phyloP scores from a whole-genome alignment of 2,113 vertebrate species.

The Clarias batrachus region DNA sequence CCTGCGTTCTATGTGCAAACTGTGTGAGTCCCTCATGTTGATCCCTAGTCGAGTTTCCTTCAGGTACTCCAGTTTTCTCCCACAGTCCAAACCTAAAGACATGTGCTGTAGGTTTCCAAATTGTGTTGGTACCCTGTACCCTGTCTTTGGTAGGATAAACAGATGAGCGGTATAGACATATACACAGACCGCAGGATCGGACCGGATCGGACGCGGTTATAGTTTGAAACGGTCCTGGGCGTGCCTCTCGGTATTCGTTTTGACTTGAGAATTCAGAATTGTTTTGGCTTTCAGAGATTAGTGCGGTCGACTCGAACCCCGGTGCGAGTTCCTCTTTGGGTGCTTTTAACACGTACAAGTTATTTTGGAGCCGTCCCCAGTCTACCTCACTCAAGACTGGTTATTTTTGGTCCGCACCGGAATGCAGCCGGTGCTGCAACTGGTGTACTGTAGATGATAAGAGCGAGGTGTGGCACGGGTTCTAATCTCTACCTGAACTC shows the following conservation, averaged over 20 bases:
- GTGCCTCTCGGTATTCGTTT: not conserved
- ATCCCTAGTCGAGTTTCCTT: too few species aligned
- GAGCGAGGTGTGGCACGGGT: not conserved
- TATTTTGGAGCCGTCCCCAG: not conserved
- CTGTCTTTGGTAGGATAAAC: too few species aligned
- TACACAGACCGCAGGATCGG: too few species aligned
- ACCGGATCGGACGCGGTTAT: not conserved
- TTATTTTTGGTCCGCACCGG: not conserved
- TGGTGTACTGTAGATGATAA: not conserved
- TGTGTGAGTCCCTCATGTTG: too few species aligned
- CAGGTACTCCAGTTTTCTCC: too few species aligned
- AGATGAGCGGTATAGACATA: too few species aligned
- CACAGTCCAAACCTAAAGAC: too few species aligned
- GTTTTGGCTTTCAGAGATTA: not conserved
- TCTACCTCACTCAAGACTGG: not conserved
- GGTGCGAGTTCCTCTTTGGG: not conserved
- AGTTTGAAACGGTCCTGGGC: not conserved
- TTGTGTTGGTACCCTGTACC: too few species aligned
- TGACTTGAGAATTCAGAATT: not conserved
- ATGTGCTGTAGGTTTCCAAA: too few species aligned
- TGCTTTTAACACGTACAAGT: not conserved
- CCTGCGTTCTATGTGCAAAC: too few species aligned
- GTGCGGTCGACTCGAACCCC: not conserved
- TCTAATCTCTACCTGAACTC: not conserved
- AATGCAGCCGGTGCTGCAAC: not conserved